Evolutionary conservation across 2,797 vertebrate genomes (phyloP).

Genomic region (Zenarchopterus dispar): DNA sequence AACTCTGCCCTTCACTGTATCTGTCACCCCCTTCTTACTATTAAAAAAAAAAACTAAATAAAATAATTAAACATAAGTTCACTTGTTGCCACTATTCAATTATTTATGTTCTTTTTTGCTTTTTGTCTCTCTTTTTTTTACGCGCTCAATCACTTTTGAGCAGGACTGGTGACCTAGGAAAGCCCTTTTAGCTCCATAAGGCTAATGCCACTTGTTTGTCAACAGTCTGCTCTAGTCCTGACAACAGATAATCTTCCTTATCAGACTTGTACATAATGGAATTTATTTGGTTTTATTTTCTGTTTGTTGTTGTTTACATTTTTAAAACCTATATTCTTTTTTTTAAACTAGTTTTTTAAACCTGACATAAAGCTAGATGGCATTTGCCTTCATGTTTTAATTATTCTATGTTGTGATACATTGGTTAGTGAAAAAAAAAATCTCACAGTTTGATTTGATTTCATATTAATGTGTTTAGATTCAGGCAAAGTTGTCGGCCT

Average conservation of each 20-base stretch:
- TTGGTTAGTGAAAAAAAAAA: too few relatives aligned
- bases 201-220: slow-evolving; percentile 11
- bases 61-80: too few relatives aligned
- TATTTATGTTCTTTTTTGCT: neutral
- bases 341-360: too few relatives aligned
- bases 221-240: slow-evolving; percentile 4
- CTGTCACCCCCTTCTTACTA: too few relatives aligned
- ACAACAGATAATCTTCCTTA: slow-evolving; percentile 3
- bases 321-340: neutral
- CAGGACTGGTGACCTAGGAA: neutral
- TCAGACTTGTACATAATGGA: neutral
- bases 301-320: neutral
- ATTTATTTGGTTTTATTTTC: neutral
- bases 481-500: slow-evolving; percentile 30
- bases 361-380: too few relatives aligned
- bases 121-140: neutral
- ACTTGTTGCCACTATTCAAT: neutral
- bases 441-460: neutral
- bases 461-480: slow-evolving; percentile 22
- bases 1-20: too few relatives aligned
- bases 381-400: neutral
- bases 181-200: slow-evolving; percentile 6
- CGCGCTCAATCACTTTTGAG: neutral
- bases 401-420: neutral
- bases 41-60: too few relatives aligned